phyloP scores from a whole-genome alignment of 1,140 invertebrate genomes.

The Camponotus pennsylvanicus region DNA sequence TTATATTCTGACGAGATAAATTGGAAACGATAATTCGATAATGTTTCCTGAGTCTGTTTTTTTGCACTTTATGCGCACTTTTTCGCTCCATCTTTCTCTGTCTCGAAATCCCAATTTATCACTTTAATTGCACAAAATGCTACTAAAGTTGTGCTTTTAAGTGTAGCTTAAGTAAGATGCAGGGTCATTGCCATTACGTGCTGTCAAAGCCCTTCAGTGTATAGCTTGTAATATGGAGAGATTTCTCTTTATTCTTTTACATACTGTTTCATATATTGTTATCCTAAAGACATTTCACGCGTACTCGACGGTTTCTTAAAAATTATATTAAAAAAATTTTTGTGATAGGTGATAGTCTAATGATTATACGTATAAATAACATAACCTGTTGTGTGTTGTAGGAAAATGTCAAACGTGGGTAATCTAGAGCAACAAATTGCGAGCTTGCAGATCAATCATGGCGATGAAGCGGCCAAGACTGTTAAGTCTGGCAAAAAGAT shows the following conservation, averaged over 20 bases:
- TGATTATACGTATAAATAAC: not conserved
- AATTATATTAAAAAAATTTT: too few species aligned
- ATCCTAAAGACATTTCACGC: not conserved
- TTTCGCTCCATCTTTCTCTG: not conserved
- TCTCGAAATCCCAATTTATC: not conserved
- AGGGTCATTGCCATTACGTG: constrained; percentile 41
- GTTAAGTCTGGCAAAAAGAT: constrained; percentile 88
- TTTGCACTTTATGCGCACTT: not conserved
- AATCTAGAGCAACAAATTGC: constrained; percentile 86
- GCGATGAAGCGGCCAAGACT: constrained; percentile 72
- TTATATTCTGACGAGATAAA: not conserved
- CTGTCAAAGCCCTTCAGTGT: constrained; percentile 1
- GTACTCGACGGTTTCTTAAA: too few species aligned
- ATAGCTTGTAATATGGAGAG: not conserved
- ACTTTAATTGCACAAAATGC: constrained; percentile 4
- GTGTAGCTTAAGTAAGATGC: not conserved
- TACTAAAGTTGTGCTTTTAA: not conserved
- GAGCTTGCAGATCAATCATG: constrained; percentile 83
- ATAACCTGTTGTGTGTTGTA: constrained; percentile 34
- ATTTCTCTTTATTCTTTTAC: too few species aligned
- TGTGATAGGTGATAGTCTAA: too few species aligned
- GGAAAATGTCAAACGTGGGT: constrained; percentile 80
- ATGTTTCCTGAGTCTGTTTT: not conserved
- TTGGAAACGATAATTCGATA: not conserved
- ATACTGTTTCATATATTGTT: too few species aligned